phyloP scores from a whole-genome alignment of 2,797 vertebrate species.

The Lindbergichthys nudifrons region DNA sequence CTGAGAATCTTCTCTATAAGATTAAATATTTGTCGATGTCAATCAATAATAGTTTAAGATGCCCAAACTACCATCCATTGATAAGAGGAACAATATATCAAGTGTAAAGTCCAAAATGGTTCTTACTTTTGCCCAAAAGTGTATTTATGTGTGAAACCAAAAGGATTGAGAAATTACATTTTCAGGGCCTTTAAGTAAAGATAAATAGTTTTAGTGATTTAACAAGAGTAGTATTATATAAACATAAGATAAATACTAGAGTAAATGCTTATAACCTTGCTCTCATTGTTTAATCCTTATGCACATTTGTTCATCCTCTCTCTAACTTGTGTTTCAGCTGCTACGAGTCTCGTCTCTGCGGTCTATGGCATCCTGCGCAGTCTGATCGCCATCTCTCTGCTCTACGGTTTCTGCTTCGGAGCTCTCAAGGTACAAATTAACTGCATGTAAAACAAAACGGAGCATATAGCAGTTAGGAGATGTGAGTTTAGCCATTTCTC shows the following conservation, averaged over 20 bases:
- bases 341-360: slow-evolving; percentile 90
- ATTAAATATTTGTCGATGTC: too few species aligned
- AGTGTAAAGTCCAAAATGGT: too few species aligned
- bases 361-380: slow-evolving; percentile 92
- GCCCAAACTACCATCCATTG: too few species aligned
- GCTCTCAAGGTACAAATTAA: slow-evolving; percentile 90
- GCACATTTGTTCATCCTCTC: background rate
- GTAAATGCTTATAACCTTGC: background rate
- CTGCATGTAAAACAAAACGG: background rate
- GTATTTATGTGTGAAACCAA: background rate
- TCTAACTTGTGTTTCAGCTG: slow-evolving; percentile 84
- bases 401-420: slow-evolving; percentile 93
- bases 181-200: background rate
- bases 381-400: slow-evolving; percentile 83
- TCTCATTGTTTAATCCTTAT: background rate
- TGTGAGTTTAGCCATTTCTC: slow-evolving; percentile 1
- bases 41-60: too few species aligned
- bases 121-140: background rate
- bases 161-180: background rate
- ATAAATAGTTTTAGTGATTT: background rate
- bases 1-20: background rate
- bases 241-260: background rate
- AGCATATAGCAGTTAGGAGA: background rate
- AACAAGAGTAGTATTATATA: background rate
- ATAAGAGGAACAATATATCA: too few species aligned